Conservation (phyloP, 2,888 invertebrate species). For the Caenorhabditis sinica region DNA sequence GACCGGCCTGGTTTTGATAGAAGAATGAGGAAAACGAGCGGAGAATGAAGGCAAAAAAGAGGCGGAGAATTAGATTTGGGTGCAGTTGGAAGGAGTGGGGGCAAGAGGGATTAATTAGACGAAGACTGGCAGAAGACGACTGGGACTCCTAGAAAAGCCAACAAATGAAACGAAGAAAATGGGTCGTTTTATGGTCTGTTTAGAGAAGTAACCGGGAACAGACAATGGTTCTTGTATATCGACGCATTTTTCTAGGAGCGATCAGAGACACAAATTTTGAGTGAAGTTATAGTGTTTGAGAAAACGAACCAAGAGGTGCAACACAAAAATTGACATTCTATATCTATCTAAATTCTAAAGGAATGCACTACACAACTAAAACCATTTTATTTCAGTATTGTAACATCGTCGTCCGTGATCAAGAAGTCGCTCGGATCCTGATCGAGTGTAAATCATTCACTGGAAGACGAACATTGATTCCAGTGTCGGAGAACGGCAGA, state of each 20-base stretch:
- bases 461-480: conserved; percentile 75
- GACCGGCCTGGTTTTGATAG: conserved; percentile 45
- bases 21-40: conserved; percentile 46
- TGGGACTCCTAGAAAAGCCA: background rate
- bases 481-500: conserved; percentile 61
- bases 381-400: conserved; percentile 87
- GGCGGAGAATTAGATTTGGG: conserved; percentile 58
- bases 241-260: too few species aligned
- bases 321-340: too few species aligned
- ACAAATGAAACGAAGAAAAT: background rate
- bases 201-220: too few species aligned
- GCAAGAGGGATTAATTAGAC: conserved; percentile 53
- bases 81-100: conserved; percentile 49
- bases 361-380: too few species aligned
- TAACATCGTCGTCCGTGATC: conserved; percentile 93
- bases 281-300: too few species aligned
- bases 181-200: background rate
- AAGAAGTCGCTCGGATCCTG: conserved; percentile 91
- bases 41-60: conserved; percentile 51
- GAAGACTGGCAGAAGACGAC: conserved; percentile 23
- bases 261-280: too few species aligned
- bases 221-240: too few species aligned
- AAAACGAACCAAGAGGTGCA: too few species aligned
- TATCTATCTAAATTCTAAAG: too few species aligned
- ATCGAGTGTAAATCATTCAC: conserved; percentile 90